Base-by-base conservation (phyloP, 2,797 vertebrate genomes). In the Spheniscus humboldti region DNA sequence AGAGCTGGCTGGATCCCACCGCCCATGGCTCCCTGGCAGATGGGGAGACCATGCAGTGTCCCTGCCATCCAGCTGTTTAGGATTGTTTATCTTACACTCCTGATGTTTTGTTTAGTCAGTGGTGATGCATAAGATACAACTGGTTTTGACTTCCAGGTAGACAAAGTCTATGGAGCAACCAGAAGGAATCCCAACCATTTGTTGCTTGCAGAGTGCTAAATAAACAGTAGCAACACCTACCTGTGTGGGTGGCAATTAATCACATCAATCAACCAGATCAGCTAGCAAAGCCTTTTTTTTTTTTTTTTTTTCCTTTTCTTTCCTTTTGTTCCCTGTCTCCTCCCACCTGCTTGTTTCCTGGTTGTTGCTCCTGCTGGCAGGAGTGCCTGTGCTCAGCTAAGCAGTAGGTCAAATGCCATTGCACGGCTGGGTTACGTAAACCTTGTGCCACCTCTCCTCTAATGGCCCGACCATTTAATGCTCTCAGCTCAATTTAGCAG, bases 211-310 rank as follows among this genome's bases (percentile, higher is more conserved):
- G 77, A 93, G 71, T 81, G 86, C 89, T 97, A 97, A 97, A 95
- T 97, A 97, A 97, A 97, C 85, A 97, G 86, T 68, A 96, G 90
- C 92, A 97, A 96, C 87, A 95, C 95, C 94, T 97, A 76, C 53
- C 64, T 71, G 90, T 50, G 96, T 97, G 97, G 97, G 97, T 76
- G 96, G 97, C 73, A 92, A 97, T 97, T 97, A 96, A 96, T 98
- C 94, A 97, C 80, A 87, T 94, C 92, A 91, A 88, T 92, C 96
- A 92, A 60, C 52, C 90, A 94, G 86, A 81, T 96, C 90, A 89
- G 89, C 95, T 84, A 93, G 91, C 82, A 94, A 93, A 95, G 78
- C 76, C 56, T 88, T 55, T 91, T 93, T 92, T 85, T 78, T 68
- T 43, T 39, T 12, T 25, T 67, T 59, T 8, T 33, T 41, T 45